Conservation (phyloP, 2,888 invertebrate species). For the Pammene fasciana region DNA sequence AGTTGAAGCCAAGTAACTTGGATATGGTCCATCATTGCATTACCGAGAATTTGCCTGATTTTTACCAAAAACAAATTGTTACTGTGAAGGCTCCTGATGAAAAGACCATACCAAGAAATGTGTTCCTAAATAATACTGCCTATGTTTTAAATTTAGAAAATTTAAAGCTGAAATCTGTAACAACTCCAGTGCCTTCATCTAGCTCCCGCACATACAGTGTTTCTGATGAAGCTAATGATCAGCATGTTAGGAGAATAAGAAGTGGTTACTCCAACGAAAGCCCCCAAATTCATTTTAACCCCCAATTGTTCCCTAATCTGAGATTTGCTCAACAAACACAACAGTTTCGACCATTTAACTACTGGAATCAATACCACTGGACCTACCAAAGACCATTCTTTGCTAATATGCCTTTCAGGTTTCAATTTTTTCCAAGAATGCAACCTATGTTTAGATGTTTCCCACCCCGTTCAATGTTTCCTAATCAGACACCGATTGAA, state of each 20-base stretch:
- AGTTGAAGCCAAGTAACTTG: constrained; percentile 48
- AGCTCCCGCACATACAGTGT: constrained; percentile 53
- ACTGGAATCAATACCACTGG: constrained; percentile 58
- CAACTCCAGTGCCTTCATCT: constrained; percentile 44
- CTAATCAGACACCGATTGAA: constrained; percentile 38
- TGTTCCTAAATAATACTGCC: constrained; percentile 60
- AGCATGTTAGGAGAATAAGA: constrained; percentile 57
- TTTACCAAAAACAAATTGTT: constrained; percentile 56
- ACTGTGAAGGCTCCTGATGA: constrained; percentile 61
- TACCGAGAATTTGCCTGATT: constrained; percentile 58
- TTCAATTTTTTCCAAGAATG: constrained; percentile 52
- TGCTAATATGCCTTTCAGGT: constrained; percentile 50
- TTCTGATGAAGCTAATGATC: constrained; percentile 61
- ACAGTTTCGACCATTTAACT: constrained; percentile 52
- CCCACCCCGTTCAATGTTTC: constrained; percentile 35
- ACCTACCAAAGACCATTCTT: constrained; percentile 57
- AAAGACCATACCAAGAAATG: constrained; percentile 61
- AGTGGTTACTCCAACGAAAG: constrained; percentile 45
- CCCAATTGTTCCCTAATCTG: constrained; percentile 40
- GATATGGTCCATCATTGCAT: constrained; percentile 53
- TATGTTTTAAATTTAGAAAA: constrained; percentile 62
- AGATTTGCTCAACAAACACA: constrained; percentile 46
- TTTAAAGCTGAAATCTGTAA: constrained; percentile 51
- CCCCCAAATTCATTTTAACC: constrained; percentile 42
- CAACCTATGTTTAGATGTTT: constrained; percentile 46